A percentile compares a stretch with the other conserved stretches of the same genome.
phyloP scores from a whole-genome alignment of 2,797 vertebrate species.

The Hemibagrus guttatus region DNA sequence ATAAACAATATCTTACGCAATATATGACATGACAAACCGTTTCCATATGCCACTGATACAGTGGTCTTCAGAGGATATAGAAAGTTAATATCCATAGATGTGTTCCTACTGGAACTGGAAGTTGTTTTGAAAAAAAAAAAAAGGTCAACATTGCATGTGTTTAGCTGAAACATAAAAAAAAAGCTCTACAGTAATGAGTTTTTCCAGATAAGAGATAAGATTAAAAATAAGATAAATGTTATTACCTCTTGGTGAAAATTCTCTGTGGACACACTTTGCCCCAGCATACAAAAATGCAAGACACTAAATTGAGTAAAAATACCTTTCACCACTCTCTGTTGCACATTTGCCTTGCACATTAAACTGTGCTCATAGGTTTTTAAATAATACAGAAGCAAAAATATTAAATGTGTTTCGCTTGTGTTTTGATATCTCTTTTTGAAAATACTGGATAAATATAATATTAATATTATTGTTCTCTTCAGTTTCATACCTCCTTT shows the following conservation, averaged over 20 bases:
- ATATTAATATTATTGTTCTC: neutral
- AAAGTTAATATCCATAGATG: neutral
- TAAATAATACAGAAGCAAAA: neutral
- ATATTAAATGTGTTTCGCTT: neutral
- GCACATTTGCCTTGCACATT: neutral
- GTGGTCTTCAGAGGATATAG: neutral
- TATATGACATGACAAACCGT: neutral
- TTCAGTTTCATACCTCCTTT: neutral
- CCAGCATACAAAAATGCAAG: slow-evolving; percentile 7
- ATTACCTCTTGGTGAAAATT: slow-evolving; percentile 18
- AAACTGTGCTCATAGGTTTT: neutral
- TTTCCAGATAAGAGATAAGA: slow-evolving; percentile 12
- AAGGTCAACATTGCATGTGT: neutral
- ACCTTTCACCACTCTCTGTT: slow-evolving; percentile 5
- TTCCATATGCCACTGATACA: neutral
- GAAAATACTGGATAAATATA: neutral
- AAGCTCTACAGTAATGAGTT: neutral
- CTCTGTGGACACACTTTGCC: neutral
- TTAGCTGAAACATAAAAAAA: neutral
- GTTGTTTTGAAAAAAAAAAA: neutral
- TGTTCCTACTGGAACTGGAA: neutral
- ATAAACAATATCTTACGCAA: slow-evolving; percentile 1
- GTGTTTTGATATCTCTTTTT: neutral
- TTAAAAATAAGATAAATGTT: slow-evolving; percentile 10
- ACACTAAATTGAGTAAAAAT: neutral